A percentile compares a stretch with the other conserved stretches of the same genome.
Evolutionary conservation across 2,113 vertebrate species (phyloP).

Genomic region (Osmerus eperlanus): DNA sequence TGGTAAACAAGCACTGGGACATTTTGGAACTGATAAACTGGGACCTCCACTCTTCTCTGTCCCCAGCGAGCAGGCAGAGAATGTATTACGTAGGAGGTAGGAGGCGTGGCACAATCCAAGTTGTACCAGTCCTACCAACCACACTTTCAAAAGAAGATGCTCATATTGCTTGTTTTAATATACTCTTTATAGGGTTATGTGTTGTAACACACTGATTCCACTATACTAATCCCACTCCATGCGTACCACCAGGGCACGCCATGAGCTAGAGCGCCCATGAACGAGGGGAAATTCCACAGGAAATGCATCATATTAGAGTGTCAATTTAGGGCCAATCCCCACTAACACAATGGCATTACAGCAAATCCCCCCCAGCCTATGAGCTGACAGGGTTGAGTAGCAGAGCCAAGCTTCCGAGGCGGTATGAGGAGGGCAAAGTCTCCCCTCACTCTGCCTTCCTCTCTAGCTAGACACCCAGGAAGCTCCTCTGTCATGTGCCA

Average conservation of each 20-base stretch:
- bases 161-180: too few species aligned
- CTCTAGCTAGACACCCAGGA: background rate
- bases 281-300: slow-evolving; percentile 55
- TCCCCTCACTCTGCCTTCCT: background rate
- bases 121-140: too few species aligned
- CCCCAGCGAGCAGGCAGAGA: background rate
- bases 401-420: slow-evolving; percentile 44
- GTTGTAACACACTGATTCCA: background rate
- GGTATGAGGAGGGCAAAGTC: slow-evolving; percentile 19
- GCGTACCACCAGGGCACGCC: slow-evolving; percentile 4
- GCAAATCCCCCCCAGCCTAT: slow-evolving; percentile 60
- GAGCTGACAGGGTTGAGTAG: slow-evolving; percentile 47
- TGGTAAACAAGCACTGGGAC: slow-evolving; percentile 28
- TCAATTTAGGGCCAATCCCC: slow-evolving; percentile 62
- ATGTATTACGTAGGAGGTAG: too few species aligned
- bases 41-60: background rate
- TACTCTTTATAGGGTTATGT: slow-evolving; percentile 19
- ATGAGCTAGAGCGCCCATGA: slow-evolving; percentile 39
- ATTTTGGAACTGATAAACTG: background rate
- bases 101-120: too few species aligned
- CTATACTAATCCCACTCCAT: slow-evolving; percentile 33
- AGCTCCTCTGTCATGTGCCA: slow-evolving; percentile 11
- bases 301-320: slow-evolving; percentile 51
- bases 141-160: too few species aligned
- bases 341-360: slow-evolving; percentile 68